Evolutionary conservation across 2,113 vertebrate genomes (phyloP).

Genomic region (Gobius niger): DNA sequence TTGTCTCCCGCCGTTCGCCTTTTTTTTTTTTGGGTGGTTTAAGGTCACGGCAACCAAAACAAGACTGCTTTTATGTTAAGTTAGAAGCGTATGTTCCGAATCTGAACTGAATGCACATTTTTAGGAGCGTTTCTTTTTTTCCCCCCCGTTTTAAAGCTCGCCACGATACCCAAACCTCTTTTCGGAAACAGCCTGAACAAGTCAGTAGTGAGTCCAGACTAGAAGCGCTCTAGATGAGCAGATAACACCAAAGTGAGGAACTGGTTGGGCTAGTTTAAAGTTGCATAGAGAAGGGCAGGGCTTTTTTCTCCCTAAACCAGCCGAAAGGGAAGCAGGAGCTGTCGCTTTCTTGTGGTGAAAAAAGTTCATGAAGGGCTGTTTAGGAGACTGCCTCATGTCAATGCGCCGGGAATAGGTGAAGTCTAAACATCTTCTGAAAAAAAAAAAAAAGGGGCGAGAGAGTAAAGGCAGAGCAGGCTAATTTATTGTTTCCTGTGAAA

Average conservation of each 20-base stretch:
- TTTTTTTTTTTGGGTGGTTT: conserved; percentile 5
- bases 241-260: conserved; percentile 69
- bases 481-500: conserved; percentile 83
- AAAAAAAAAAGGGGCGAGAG: conserved; percentile 40
- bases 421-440: conserved; percentile 11
- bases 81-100: not conserved
- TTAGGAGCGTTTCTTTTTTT: not conserved
- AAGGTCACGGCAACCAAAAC: not conserved
- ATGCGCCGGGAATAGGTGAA: conserved; percentile 46
- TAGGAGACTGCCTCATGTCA: conserved; percentile 38
- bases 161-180: not conserved
- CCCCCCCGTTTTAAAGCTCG: too few relatives aligned
- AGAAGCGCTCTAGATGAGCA: conserved; percentile 61
- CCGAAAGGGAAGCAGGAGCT: conserved; percentile 42
- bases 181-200: conserved; percentile 39
- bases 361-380: conserved; percentile 40
- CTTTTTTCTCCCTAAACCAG: conserved; percentile 60
- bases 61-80: conserved; percentile 2
- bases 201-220: conserved; percentile 59
- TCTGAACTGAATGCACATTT: not conserved
- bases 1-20: conserved; percentile 22
- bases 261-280: conserved; percentile 78
- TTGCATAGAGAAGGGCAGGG: conserved; percentile 72
- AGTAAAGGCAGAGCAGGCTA: conserved; percentile 64
- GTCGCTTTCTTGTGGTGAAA: conserved; percentile 44